Conservation (phyloP, 2,113 vertebrate genomes). For the Mustela nigripes region DNA sequence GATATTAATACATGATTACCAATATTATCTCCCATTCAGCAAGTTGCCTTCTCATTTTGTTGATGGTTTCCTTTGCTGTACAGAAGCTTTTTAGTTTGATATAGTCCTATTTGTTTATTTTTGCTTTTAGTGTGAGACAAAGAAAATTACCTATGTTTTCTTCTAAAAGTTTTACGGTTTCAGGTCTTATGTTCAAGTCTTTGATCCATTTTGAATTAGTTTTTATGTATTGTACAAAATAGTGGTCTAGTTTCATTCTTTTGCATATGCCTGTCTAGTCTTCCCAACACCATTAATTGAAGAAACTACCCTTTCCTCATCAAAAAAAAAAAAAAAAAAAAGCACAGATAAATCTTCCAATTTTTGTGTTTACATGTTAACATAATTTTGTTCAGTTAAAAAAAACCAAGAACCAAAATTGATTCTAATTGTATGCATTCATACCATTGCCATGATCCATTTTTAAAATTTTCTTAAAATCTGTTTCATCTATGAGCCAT, state of each 20-base stretch:
- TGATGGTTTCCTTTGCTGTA: not conserved
- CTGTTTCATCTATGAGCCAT: constrained; percentile 1
- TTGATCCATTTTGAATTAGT: not conserved
- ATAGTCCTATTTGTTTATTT: not conserved
- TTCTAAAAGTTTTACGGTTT: not conserved
- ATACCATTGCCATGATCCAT: not conserved
- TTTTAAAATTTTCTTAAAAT: constrained; percentile 15
- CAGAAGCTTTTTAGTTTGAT: not conserved
- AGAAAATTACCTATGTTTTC: not conserved
- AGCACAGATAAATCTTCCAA: constrained; percentile 83
- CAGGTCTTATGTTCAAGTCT: not conserved
- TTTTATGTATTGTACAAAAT: not conserved
- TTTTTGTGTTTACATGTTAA: not conserved
- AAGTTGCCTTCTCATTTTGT: not conserved
- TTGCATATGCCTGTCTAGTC: not conserved
- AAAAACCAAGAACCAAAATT: not conserved
- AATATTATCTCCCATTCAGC: not conserved
- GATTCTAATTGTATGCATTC: constrained; percentile 12
- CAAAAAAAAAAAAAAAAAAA: constrained; percentile 79
- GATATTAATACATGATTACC: not conserved
- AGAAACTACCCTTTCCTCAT: constrained; percentile 49
- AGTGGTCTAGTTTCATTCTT: not conserved
- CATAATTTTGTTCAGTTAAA: constrained; percentile 44
- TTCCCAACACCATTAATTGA: not conserved
- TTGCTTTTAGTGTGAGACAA: not conserved